Evolutionary conservation across 2,113 vertebrate species (phyloP).

Genomic region (Coptodon bakossiorum): DNA sequence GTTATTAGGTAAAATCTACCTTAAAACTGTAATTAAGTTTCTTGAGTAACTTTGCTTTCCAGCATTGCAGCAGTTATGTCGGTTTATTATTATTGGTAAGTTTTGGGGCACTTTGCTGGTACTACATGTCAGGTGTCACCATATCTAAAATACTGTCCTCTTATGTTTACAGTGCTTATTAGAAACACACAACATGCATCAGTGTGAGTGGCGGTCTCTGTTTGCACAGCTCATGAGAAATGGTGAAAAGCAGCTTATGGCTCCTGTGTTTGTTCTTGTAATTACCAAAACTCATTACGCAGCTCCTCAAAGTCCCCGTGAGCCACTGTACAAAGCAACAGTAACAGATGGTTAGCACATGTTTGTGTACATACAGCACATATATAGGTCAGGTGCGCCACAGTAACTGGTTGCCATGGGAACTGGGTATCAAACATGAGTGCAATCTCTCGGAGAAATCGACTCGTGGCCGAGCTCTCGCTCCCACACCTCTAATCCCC

Average conservation of each 20-base stretch:
- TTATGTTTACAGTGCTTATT: background rate
- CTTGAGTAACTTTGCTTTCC: background rate
- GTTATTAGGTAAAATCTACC: background rate
- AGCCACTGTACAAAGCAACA: background rate
- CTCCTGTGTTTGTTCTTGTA: constrained; percentile 3
- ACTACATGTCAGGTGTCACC: background rate
- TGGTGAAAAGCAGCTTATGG: background rate
- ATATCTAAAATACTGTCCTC: background rate
- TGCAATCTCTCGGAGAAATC: constrained; percentile 37
- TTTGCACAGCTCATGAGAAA: constrained; percentile 14
- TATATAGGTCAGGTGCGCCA: constrained; percentile 67
- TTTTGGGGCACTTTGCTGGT: background rate
- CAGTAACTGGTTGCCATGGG: constrained; percentile 58
- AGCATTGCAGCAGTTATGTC: background rate
- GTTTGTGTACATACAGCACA: constrained; percentile 58
- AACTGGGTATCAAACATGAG: constrained; percentile 67
- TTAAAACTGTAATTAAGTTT: background rate
- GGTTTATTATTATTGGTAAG: background rate
- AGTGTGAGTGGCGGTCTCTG: background rate
- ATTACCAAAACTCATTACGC: background rate
- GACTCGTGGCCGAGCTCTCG: constrained; percentile 1
- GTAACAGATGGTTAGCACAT: constrained; percentile 30
- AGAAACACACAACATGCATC: background rate
- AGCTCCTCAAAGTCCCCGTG: background rate
- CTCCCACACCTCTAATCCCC: constrained; percentile 23